These are phyloP conservation scores for Ailuropoda melanoleuca DNA, from an alignment of 2,113 vertebrate species.

Conservation along the genomic window DNA sequence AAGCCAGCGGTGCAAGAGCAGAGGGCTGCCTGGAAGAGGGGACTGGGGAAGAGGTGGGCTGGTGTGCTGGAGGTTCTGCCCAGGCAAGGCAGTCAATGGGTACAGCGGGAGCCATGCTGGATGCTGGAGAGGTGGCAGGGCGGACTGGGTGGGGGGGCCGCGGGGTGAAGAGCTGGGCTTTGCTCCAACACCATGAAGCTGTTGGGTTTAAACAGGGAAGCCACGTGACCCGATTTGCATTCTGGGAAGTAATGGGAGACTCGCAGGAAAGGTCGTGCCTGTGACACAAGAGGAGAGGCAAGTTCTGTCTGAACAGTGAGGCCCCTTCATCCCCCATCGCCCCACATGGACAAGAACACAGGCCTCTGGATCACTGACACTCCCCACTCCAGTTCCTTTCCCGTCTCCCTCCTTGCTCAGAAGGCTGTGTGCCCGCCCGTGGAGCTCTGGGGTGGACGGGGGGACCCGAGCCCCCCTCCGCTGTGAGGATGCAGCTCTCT, in stretches of 20 bases:
- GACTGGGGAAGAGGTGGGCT: accelerated
- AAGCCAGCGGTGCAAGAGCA: accelerated
- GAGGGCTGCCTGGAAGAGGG: background rate
- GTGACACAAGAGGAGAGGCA: background rate
- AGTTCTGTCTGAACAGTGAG: background rate
- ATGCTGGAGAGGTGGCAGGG: background rate
- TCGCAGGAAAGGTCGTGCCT: background rate
- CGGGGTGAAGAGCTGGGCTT: too few species aligned
- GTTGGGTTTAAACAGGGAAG: background rate
- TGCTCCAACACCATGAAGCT: too few species aligned
- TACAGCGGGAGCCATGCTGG: too few species aligned
- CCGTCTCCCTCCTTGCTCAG: background rate
- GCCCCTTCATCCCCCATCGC: background rate
- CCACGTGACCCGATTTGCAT: accelerated
- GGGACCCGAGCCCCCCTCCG: background rate
- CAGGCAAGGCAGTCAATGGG: accelerated
- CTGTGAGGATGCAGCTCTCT: background rate
- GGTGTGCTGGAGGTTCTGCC: background rate
- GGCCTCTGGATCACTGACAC: background rate
- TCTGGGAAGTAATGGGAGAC: background rate
- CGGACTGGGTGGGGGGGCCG: accelerated
- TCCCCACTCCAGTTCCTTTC: too few species aligned
- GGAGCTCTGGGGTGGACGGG: background rate
- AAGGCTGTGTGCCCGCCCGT: background rate
- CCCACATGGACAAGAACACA: accelerated